Evolutionary conservation across 2,113 vertebrate species (phyloP).

Genomic region (Leptobrachium leishanense): DNA sequence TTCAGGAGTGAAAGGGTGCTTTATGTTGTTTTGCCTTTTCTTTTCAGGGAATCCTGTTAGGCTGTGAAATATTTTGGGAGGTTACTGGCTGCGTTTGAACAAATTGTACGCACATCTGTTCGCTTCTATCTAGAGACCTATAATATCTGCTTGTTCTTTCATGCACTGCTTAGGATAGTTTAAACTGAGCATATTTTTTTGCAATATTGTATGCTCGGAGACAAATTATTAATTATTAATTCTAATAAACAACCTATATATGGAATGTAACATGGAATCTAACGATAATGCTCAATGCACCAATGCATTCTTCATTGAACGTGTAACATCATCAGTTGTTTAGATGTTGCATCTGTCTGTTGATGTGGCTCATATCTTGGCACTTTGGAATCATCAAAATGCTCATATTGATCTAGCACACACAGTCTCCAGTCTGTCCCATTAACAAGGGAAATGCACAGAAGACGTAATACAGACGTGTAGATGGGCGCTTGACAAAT

Average conservation of each 20-base stretch:
- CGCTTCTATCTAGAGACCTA: background rate
- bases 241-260: no score
- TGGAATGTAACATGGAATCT: no score
- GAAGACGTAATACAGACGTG: no score
- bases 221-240: background rate
- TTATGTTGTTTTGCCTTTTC: background rate
- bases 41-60: background rate
- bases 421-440: no score
- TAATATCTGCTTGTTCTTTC: background rate
- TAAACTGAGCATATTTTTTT: background rate
- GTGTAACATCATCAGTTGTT: no score
- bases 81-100: background rate
- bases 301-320: no score
- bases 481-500: no score
- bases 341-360: background rate
- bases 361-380: no score
- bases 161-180: background rate
- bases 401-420: no score
- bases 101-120: slow-evolving; percentile 1
- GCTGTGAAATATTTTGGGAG: background rate
- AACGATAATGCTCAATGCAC: no score
- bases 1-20: background rate
- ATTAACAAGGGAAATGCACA: no score
- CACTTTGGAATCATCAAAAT: no score
- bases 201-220: slow-evolving; percentile 5